Evolutionary conservation across 1,140 invertebrate species (phyloP).

Genomic region (Micrasema longulum): DNA sequence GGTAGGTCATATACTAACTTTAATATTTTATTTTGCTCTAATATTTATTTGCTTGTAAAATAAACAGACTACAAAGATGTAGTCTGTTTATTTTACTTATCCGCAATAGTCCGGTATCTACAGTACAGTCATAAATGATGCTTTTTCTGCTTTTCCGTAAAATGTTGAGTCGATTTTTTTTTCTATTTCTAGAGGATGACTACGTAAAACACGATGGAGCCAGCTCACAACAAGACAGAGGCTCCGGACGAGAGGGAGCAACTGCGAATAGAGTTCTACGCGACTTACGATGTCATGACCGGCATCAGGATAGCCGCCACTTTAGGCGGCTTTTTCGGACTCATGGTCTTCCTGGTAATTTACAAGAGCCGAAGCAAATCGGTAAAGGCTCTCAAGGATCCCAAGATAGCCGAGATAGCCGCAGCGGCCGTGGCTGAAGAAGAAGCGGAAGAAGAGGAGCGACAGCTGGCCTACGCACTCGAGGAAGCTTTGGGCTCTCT

Average conservation of each 20-base stretch:
- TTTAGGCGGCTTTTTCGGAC: constrained; percentile 86
- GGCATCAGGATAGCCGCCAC: constrained; percentile 89
- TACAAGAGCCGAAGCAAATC: constrained; percentile 87
- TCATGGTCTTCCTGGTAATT: constrained; percentile 88
- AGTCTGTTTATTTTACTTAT: too few relatives aligned
- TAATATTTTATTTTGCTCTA: too few relatives aligned
- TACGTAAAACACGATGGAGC: constrained; percentile 48
- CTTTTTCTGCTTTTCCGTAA: too few relatives aligned
- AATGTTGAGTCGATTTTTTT: constrained; percentile 8
- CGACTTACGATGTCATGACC: constrained; percentile 92
- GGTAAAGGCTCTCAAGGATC: constrained; percentile 76
- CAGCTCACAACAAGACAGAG: constrained; percentile 46
- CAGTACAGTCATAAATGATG: too few relatives aligned
- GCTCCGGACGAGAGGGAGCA: constrained; percentile 66
- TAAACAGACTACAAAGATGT: too few relatives aligned
- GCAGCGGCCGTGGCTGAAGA: constrained; percentile 82
- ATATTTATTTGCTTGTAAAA: too few relatives aligned
- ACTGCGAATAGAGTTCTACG: constrained; percentile 83
- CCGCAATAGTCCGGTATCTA: too few relatives aligned
- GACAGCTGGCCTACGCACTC: constrained; percentile 76
- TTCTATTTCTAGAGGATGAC: constrained; percentile 38
- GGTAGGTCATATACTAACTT: too few relatives aligned
- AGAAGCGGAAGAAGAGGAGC: constrained; percentile 78
- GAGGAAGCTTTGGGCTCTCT: constrained; percentile 73
- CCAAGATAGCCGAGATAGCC: constrained; percentile 72